Conservation (phyloP, 92 coral and sea anemone species). For the Umimayanthus chanpuru region DNA sequence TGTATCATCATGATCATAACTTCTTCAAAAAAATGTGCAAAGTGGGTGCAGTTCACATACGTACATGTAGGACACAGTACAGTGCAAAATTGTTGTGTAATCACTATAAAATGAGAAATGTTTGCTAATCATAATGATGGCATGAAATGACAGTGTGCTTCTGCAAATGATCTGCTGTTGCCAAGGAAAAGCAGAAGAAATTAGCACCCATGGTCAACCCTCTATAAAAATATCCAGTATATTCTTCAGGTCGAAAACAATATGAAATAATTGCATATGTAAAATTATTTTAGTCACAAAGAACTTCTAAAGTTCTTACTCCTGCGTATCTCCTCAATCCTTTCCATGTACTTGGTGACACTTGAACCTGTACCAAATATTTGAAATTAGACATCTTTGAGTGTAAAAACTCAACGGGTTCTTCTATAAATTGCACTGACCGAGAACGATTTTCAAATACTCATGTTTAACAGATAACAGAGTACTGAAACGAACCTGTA, state of each 20-base stretch:
- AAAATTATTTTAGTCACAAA: background rate
- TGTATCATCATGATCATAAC: too few relatives aligned
- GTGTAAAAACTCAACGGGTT: background rate
- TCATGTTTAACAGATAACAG: too few relatives aligned
- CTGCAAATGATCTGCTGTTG: slow-evolving; percentile 5
- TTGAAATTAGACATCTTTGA: background rate
- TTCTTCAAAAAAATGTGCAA: too few relatives aligned
- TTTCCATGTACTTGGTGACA: slow-evolving; percentile 84
- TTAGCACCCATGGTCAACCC: background rate
- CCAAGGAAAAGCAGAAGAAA: background rate
- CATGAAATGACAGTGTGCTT: background rate
- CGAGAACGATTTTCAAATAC: background rate
- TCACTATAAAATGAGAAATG: too few relatives aligned
- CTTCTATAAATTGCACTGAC: background rate
- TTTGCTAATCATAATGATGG: too few relatives aligned
- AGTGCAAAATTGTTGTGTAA: too few relatives aligned
- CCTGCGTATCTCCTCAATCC: slow-evolving; percentile 87
- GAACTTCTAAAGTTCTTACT: slow-evolving; percentile 52
- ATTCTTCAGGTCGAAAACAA: background rate
- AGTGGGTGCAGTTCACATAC: too few relatives aligned
- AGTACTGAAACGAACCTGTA: slow-evolving; percentile 68
- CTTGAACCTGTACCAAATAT: slow-evolving; percentile 71
- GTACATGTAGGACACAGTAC: too few relatives aligned
- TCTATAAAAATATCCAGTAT: too few relatives aligned
- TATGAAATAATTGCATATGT: background rate